Base-by-base conservation (phyloP, 1,140 invertebrate species). In the Eurosta solidaginis region DNA sequence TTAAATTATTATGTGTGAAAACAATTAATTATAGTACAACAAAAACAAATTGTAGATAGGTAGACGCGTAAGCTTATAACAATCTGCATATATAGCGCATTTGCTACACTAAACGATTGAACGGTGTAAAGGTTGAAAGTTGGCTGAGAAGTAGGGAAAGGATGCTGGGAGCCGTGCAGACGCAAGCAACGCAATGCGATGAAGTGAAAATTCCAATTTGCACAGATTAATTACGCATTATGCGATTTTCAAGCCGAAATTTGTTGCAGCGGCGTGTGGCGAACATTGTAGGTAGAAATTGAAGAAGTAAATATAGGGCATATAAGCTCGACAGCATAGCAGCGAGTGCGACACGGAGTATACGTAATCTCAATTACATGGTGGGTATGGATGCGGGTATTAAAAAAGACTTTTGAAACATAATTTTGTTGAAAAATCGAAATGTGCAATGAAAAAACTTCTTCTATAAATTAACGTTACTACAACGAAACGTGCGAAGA, bases 1-100 rank as follows among this genome's bases (percentile, higher is more conserved):
- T 85, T 85, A 85, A 85, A 85, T 85, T 85, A 85, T 85, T 85
- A 85, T 85, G 83, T 85, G 83, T 85, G 84, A 85, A 85, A 85
- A 85, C 84, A 85, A 85, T 85, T 85, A 85, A 85, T 85, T 85
- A 85, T 85, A 68, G 33, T 68, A 68, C 59, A 68, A 68, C 59
- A 68, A 68, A 68, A 22, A 52, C 49, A 25, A 52, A 14, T 22
- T 52, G 22, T n/a, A n/a, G n/a, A n/a, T n/a, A n/a, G n/a, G n/a
- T n/a, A n/a, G n/a, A n/a, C n/a, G n/a, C n/a, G n/a, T n/a, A n/a
- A n/a, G n/a, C n/a, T n/a, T n/a, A n/a, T n/a, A n/a, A n/a, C n/a
- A n/a, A n/a, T 4, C 4, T 9, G 50, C 25, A 7, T n/a, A 12
- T 36, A 59, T 6, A 17, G 14, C 36, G 6, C 27, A n/a, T 29